Evolutionary conservation across 2,113 vertebrate species (phyloP).

Genomic region (Brachirus orientalis): DNA sequence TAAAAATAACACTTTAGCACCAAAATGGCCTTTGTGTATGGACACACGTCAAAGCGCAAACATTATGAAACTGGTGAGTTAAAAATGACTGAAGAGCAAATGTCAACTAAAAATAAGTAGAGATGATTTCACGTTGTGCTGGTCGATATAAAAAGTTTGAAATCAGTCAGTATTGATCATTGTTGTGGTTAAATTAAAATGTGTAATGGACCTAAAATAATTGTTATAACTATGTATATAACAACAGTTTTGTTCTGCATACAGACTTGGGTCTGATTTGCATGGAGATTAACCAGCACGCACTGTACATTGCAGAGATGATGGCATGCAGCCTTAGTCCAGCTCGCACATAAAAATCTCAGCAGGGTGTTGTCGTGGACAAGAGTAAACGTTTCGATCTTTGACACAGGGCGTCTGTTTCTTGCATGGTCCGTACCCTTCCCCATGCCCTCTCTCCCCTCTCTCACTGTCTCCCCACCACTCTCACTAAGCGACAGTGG

Average conservation of each 20-base stretch:
- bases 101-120: not conserved
- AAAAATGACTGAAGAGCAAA: too few relatives aligned
- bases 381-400: conserved; percentile 62
- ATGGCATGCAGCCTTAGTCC: not conserved
- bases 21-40: not conserved
- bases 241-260: not conserved
- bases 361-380: conserved; percentile 44
- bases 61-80: too few relatives aligned
- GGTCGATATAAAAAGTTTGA: too few relatives aligned
- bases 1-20: conserved; percentile 9
- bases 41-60: not conserved
- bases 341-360: conserved; percentile 30
- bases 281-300: not conserved
- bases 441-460: not conserved
- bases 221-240: not conserved
- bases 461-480: conserved; percentile 13
- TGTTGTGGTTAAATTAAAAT: too few relatives aligned
- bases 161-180: too few relatives aligned
- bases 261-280: not conserved
- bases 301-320: not conserved
- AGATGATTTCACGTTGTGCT: not conserved
- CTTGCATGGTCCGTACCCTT: conserved; percentile 9
- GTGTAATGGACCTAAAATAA: too few relatives aligned
- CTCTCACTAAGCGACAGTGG: conserved; percentile 42
- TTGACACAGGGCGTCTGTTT: conserved; percentile 55